Evolutionary conservation across 2,797 vertebrate species (phyloP), one percentile per base, ranked within the genome.

Genomic region (Gallirallus australis): DNA sequence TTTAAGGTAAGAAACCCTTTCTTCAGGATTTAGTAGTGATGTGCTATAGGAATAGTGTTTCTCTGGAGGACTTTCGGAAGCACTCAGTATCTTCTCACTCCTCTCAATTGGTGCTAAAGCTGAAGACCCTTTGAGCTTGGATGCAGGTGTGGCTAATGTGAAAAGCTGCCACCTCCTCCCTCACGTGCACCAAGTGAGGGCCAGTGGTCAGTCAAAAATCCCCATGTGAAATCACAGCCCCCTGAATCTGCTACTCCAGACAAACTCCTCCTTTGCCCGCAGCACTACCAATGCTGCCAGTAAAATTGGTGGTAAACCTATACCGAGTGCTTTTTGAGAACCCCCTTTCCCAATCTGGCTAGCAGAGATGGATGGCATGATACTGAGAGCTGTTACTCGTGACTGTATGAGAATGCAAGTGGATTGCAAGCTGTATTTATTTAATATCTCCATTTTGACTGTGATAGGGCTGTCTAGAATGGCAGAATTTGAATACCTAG

Each of bases 1-100:
- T 99, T 99, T 97, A 99, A 99, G 99, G 99, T 99, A 99, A 97
- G 99, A 89, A 66, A 64, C 59, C 50, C 42, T 82, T 94, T 93
- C 76, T 76, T 77, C 75, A 79, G 53, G 91, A 61, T 63, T 94
- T 57, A 70, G 9, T 95, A 35, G 39, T 75, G 79, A 27, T 31
- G 19, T 92, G 68, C 78, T 63, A 18, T 17, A 66, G 33, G 23
- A 86, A 25, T 78, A 94, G 54, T 28, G 7, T 70, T 89, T 78
- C 73, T 93, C 17, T 24, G 35, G 90, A 40, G 21, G 54, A 37
- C 48, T 92, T 45, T 71, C 15, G 50, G 71, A 93, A 54, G 69
- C 45, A 47, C 70, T 93, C 40, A 16, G 37, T 59, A 31, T 79
- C 93, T 84, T 57, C 83, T 90, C 52, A 12, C 24, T 66, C 73